Conservation (phyloP, 2,888 invertebrate genomes). For the Hypomecis punctinalis region DNA sequence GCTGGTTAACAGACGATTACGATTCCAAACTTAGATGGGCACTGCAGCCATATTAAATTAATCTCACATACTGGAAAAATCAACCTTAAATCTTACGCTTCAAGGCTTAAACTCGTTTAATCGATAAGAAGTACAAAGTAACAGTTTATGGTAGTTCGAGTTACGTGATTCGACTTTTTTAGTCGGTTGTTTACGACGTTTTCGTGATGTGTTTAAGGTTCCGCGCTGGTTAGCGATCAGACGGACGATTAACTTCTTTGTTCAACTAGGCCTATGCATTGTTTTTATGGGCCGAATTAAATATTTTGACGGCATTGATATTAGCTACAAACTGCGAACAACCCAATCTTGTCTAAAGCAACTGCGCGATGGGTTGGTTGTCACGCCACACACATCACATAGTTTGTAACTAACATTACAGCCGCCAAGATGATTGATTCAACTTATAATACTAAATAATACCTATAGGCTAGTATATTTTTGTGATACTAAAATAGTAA, state of each 20-base stretch:
- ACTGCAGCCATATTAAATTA: constrained; percentile 30
- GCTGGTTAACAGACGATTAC: constrained; percentile 33
- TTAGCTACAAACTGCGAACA: no score
- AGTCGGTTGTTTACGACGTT: constrained; percentile 37
- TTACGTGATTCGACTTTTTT: constrained; percentile 37
- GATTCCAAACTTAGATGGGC: constrained; percentile 34
- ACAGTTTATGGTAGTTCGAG: constrained; percentile 38
- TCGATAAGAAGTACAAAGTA: constrained; percentile 17
- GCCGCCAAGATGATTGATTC: no score
- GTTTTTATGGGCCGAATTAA: constrained; percentile 3
- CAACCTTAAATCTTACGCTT: neutral
- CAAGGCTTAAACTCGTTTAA: constrained; percentile 3
- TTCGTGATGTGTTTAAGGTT: constrained; percentile 35
- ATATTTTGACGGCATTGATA: no score
- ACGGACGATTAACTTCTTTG: constrained; percentile 26
- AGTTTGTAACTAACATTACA: no score
- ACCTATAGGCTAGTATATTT: no score
- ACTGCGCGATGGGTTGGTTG: no score
- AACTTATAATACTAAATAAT: no score
- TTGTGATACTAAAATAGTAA: no score
- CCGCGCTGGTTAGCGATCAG: constrained; percentile 18
- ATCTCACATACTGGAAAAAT: constrained; percentile 1
- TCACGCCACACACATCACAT: no score
- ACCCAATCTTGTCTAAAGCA: no score
- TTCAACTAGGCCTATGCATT: constrained; percentile 25